Conservation (phyloP, 2,888 invertebrate genomes). For the Desoria tigrina region DNA sequence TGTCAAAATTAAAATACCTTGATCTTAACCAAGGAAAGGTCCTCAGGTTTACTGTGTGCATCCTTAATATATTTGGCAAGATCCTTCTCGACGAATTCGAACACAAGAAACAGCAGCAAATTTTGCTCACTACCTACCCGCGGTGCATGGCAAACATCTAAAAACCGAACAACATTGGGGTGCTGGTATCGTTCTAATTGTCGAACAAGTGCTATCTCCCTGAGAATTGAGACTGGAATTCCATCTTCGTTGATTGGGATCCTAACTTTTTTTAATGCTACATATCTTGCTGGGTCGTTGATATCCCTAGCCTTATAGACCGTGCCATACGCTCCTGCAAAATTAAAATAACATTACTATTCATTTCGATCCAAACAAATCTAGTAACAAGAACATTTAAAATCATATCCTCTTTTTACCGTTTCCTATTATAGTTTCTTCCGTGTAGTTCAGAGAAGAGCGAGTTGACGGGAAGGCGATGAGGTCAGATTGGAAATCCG, state of each 20-base stretch:
- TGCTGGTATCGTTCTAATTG: constrained; percentile 85
- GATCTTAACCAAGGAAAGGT: constrained; percentile 64
- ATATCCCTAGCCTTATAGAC: constrained; percentile 89
- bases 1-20: constrained; percentile 55
- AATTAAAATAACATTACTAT: too few species aligned
- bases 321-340: constrained; percentile 89
- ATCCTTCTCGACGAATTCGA: constrained; percentile 87
- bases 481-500: constrained; percentile 43
- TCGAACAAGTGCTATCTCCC: constrained; percentile 88
- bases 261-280: constrained; percentile 90
- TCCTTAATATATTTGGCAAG: constrained; percentile 80
- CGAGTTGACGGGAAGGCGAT: constrained; percentile 36
- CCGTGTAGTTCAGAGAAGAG: constrained; percentile 63
- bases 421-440: constrained; percentile 72
- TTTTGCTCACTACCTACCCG: constrained; percentile 70
- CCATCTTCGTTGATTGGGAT: constrained; percentile 89
- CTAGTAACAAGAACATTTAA: too few species aligned
- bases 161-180: constrained; percentile 88
- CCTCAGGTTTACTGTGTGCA: constrained; percentile 62
- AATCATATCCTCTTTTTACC: constrained; percentile 64
- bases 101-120: constrained; percentile 82
- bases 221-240: constrained; percentile 85
- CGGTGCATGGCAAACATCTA: constrained; percentile 88
- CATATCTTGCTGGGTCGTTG: constrained; percentile 75
- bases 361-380: too few species aligned